Evolutionary conservation across 1,140 invertebrate species (phyloP).

Genomic region (Orchestia grillus): DNA sequence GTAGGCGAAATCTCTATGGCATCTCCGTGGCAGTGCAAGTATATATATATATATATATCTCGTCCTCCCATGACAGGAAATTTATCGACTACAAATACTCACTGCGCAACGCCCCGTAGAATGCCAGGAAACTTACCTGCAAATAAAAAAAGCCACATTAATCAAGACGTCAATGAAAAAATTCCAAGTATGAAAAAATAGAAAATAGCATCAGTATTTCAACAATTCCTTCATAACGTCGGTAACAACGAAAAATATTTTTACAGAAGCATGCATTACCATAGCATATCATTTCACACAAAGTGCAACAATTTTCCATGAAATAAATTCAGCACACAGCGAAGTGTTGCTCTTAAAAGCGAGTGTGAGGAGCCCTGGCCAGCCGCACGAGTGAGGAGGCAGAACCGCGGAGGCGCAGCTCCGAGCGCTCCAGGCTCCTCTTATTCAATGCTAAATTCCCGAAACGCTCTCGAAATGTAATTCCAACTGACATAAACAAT

Average conservation of each 20-base stretch:
- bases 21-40: too few relatives aligned
- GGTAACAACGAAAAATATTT: neutral
- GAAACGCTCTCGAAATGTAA: constrained; percentile 54
- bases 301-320: neutral
- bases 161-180: neutral
- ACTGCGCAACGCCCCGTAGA: neutral
- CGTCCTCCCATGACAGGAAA: neutral
- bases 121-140: neutral
- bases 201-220: neutral
- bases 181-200: neutral
- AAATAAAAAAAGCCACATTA: neutral
- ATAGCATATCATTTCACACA: neutral
- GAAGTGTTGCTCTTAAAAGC: neutral
- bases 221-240: neutral
- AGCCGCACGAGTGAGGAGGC: neutral
- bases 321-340: neutral
- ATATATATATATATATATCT: too few relatives aligned
- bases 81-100: neutral
- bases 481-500: constrained; percentile 56
- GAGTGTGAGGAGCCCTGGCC: neutral
- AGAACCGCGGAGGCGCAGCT: neutral
- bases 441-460: constrained; percentile 56
- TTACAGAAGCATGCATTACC: too few relatives aligned
- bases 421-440: neutral
- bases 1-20: too few relatives aligned